Evolutionary conservation across 1,140 invertebrate species (phyloP).

Genomic region (Brachionus sp.): DNA sequence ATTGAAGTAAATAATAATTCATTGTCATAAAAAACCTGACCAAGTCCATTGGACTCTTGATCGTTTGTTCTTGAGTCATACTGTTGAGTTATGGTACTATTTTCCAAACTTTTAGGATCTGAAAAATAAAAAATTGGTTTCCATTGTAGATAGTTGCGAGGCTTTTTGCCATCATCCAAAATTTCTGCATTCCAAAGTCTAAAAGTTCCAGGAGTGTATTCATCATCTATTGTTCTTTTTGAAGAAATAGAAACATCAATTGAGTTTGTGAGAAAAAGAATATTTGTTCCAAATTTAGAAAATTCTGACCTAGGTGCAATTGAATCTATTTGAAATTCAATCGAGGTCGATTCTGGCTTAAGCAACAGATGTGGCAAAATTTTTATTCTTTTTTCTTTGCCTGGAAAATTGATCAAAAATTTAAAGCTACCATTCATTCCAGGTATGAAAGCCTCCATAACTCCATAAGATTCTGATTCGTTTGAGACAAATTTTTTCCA

Average conservation of each 20-base stretch:
- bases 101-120: slow-evolving; percentile 29
- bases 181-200: slow-evolving; percentile 22
- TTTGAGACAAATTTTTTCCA: slow-evolving; percentile 33
- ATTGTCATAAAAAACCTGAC: slow-evolving; percentile 14
- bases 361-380: slow-evolving; percentile 10
- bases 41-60: not conserved
- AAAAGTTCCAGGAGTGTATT: slow-evolving; percentile 41
- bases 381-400: slow-evolving; percentile 8
- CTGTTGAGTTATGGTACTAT: slow-evolving; percentile 39
- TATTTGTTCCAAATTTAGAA: slow-evolving; percentile 34
- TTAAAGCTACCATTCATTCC: not conserved
- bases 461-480: not conserved
- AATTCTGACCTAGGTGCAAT: not conserved
- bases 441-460: not conserved
- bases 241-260: not conserved
- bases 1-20: not conserved
- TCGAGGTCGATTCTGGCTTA: slow-evolving; percentile 18
- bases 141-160: slow-evolving; percentile 33
- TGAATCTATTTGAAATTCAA: slow-evolving; percentile 38
- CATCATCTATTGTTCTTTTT: slow-evolving; percentile 37
- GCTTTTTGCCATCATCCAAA: not conserved
- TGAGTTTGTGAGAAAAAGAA: not conserved
- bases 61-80: slow-evolving; percentile 18
- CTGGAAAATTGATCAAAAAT: slow-evolving; percentile 5
- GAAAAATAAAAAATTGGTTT: slow-evolving; percentile 41